Conservation (phyloP, 1,140 invertebrate genomes). For the Drosophila nigrodunni region DNA sequence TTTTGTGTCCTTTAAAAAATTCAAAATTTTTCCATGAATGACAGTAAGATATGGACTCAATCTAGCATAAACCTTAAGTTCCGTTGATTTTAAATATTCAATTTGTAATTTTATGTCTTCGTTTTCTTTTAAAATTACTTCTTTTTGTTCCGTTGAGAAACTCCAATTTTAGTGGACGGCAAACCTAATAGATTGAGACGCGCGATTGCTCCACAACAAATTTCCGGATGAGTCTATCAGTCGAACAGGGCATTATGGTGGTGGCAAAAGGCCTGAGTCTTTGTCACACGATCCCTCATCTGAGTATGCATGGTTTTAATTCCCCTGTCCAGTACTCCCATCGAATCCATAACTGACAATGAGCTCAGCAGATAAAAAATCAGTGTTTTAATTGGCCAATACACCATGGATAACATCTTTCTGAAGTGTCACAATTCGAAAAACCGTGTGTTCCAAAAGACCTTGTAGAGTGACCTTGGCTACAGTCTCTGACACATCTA, state of each 20-base stretch:
- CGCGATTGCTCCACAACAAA: not conserved
- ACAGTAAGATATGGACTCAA: constrained; percentile 6
- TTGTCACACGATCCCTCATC: not conserved
- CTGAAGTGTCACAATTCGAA: no score
- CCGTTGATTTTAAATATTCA: no score
- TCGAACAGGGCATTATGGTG: not conserved
- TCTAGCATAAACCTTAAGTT: not conserved
- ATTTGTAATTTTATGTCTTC: no score
- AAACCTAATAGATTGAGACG: not conserved
- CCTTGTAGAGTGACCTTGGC: no score
- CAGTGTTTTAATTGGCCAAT: no score
- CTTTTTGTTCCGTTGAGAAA: not conserved
- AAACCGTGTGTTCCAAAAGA: no score
- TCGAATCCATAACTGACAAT: not conserved
- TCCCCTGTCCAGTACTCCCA: not conserved
- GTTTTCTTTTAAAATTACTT: no score
- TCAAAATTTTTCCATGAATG: constrained; percentile 21
- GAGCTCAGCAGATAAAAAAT: no score
- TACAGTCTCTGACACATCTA: no score
- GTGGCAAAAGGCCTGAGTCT: not conserved
- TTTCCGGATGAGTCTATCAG: not conserved
- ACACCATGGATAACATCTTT: no score
- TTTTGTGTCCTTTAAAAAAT: constrained; percentile 12
- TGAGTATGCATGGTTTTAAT: constrained; percentile 3
- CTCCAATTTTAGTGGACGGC: not conserved